Evolutionary conservation across 2,888 invertebrate genomes (phyloP).

Genomic region (Pristionchus maxplancki): DNA sequence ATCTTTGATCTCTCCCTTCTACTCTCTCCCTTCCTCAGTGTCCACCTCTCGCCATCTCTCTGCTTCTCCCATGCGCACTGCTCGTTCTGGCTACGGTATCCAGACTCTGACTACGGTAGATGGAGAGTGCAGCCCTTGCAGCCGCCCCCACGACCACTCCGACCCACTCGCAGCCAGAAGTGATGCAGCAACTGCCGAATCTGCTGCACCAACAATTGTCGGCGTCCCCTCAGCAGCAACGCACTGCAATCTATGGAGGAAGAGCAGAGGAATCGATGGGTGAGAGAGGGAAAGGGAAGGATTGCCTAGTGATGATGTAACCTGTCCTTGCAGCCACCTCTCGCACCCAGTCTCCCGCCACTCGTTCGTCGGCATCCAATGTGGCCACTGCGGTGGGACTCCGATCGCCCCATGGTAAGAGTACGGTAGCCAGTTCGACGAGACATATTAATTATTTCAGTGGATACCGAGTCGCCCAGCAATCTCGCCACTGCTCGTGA

Average conservation of each 20-base stretch:
- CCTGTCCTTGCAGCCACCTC: not conserved
- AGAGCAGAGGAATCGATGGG: not conserved
- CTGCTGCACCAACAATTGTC: not conserved
- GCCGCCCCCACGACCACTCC: not conserved
- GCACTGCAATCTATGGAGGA: not conserved
- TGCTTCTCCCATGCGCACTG: constrained; percentile 14
- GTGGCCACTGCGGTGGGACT: not conserved
- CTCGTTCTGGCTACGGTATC: not conserved
- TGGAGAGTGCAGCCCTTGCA: not conserved
- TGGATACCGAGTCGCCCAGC: not conserved
- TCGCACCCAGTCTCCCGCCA: constrained; percentile 10
- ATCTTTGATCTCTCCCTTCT: not conserved
- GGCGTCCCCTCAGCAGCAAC: not conserved
- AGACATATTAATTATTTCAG: not conserved
- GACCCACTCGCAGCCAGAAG: not conserved
- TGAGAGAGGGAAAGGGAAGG: not conserved
- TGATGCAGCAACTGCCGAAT: not conserved
- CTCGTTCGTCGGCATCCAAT: not conserved
- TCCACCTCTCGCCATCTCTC: not conserved
- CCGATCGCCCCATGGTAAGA: constrained; percentile 21
- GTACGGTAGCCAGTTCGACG: not conserved
- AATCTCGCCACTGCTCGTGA: constrained; percentile 5
- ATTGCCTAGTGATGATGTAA: not conserved
- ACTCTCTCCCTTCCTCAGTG: not conserved
- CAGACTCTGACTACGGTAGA: not conserved